These are phyloP conservation scores for Gnathonemus longibarbis DNA, from an alignment of 2,113 vertebrate genomes.

Conservation along the genomic window DNA sequence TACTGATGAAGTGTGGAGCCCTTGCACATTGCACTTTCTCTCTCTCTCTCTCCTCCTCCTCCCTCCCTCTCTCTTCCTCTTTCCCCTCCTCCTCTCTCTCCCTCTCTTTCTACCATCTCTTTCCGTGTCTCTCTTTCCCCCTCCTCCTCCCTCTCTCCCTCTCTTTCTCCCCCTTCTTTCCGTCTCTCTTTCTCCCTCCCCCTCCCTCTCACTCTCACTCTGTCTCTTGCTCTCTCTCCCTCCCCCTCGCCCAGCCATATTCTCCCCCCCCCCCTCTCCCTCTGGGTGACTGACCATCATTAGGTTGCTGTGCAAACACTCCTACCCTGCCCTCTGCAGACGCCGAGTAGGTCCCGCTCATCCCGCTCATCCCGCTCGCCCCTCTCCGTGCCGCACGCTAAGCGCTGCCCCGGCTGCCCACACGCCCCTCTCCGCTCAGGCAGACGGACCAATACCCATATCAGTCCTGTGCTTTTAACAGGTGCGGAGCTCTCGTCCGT, in stretches of 20 bases:
- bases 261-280: background rate
- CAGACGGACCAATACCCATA: background rate
- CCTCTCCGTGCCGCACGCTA: too few relatives aligned
- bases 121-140: background rate
- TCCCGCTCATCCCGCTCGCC: background rate
- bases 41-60: background rate
- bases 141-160: background rate
- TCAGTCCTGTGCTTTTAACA: background rate
- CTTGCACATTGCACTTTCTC: background rate
- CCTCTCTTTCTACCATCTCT: background rate
- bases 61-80: background rate
- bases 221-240: background rate
- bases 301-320: background rate
- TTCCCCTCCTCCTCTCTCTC: background rate
- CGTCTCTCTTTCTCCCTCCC: too few relatives aligned
- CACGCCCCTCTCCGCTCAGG: background rate
- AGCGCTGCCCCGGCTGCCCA: background rate
- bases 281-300: background rate
- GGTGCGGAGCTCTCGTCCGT: background rate
- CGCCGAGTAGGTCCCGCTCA: background rate
- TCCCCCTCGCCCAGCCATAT: background rate
- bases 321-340: background rate
- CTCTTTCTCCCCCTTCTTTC: background rate
- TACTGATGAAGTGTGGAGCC: slow-evolving; percentile 24
- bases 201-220: background rate